These are phyloP conservation scores for Acromyrmex charruanus DNA, from an alignment of 1,140 invertebrate genomes.

Conservation along the genomic window DNA sequence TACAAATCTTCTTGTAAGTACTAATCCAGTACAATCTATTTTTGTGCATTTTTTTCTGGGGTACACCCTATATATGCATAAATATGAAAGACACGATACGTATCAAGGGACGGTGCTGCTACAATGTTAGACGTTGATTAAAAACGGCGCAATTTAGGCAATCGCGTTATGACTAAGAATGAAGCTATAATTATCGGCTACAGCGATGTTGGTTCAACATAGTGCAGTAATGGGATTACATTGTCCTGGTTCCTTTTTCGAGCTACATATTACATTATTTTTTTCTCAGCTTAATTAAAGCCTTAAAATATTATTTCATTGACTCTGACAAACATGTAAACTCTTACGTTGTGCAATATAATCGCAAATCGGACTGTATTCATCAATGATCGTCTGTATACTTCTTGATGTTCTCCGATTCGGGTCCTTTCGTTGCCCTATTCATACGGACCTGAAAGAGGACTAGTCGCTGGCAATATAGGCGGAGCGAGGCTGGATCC, in stretches of 20 bases:
- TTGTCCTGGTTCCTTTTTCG: not conserved
- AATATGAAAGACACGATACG: not conserved
- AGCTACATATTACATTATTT: not conserved
- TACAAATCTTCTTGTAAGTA: not conserved
- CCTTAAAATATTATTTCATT: not conserved
- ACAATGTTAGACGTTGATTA: constrained; percentile 53
- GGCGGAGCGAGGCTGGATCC: constrained; percentile 74
- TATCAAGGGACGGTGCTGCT: constrained; percentile 25
- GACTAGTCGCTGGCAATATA: constrained; percentile 69
- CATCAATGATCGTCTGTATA: not conserved
- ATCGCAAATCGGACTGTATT: not conserved
- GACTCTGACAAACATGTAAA: not conserved
- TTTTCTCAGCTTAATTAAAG: not conserved
- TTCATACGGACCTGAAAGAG: constrained; percentile 69
- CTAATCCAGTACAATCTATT: not conserved
- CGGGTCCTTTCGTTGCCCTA: constrained; percentile 55
- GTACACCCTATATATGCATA: not conserved
- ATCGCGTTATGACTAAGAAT: constrained; percentile 52
- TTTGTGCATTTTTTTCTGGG: not conserved
- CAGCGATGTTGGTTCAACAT: not conserved
- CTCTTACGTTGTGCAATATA: not conserved
- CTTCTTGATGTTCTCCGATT: constrained; percentile 30
- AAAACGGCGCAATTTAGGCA: constrained; percentile 55
- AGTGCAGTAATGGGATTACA: not conserved
- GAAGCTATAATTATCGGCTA: constrained; percentile 35